These are phyloP conservation scores for Misgurnus mizolepis DNA, from an alignment of 2,113 vertebrate species.

Conservation along the genomic window DNA sequence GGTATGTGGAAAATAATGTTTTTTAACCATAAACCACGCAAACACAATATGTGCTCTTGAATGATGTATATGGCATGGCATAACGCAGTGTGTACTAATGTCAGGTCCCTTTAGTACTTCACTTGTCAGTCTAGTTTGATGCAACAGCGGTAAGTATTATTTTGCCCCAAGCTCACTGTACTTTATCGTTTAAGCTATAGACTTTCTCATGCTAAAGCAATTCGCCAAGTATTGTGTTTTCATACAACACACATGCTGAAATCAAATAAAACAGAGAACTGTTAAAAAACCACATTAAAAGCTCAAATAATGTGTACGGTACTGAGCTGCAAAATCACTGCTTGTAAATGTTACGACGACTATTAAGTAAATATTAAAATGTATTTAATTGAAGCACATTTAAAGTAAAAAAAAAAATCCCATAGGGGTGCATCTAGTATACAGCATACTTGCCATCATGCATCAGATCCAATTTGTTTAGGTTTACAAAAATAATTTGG, in stretches of 20 bases:
- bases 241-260: constrained; percentile 3
- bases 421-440: too few relatives aligned
- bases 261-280: constrained; percentile 36
- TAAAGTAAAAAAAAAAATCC: too few relatives aligned
- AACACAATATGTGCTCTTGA: too few relatives aligned
- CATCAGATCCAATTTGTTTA: too few relatives aligned
- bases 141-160: constrained; percentile 61
- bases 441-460: too few relatives aligned
- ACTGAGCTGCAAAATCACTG: constrained; percentile 21
- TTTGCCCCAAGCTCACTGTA: background rate
- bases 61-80: background rate
- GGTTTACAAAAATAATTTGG: background rate
- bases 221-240: constrained; percentile 29
- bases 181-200: background rate
- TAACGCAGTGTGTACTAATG: constrained; percentile 7
- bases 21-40: too few relatives aligned
- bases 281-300: constrained; percentile 38
- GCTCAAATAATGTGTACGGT: background rate
- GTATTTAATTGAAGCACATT: background rate
- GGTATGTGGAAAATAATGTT: too few relatives aligned
- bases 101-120: background rate
- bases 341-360: constrained; percentile 1
- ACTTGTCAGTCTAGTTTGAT: constrained; percentile 14
- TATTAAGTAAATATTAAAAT: constrained; percentile 32
- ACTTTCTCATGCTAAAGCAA: constrained; percentile 34